These are phyloP conservation scores for Apotomis turbidana DNA, from an alignment of 2,888 invertebrate genomes.

Conservation along the genomic window DNA sequence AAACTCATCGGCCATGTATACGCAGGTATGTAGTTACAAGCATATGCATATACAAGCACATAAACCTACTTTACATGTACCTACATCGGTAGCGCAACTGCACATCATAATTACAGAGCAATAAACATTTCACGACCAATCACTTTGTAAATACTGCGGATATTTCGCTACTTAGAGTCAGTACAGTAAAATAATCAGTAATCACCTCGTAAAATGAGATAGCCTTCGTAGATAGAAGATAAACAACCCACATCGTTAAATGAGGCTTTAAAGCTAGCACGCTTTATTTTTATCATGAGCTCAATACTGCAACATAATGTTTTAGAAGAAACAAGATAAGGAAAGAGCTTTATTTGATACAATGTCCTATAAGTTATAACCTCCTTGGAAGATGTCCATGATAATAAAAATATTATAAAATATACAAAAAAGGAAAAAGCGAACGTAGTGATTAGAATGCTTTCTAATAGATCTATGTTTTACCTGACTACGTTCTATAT, in stretches of 20 bases:
- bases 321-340: neutral
- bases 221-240: constrained; percentile 21
- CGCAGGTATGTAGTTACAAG: too few species aligned
- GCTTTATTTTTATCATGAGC: constrained; percentile 1
- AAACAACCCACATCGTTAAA: constrained; percentile 16
- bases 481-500: too few species aligned
- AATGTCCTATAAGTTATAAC: neutral
- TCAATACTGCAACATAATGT: neutral
- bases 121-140: constrained; percentile 36
- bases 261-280: neutral
- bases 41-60: too few species aligned
- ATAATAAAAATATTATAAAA: too few species aligned
- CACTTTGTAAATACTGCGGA: constrained; percentile 27
- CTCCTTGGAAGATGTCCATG: too few species aligned
- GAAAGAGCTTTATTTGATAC: neutral
- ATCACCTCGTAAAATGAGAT: constrained; percentile 33
- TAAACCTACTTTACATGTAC: neutral
- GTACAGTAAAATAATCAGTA: constrained; percentile 34
- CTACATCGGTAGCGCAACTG: neutral
- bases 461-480: too few species aligned
- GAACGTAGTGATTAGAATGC: too few species aligned
- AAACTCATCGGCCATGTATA: too few species aligned
- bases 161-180: constrained; percentile 28
- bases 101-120: constrained; percentile 29
- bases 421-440: too few species aligned